Conservation (phyloP, 2,113 vertebrate species). For the Chrysochloris asiatica region DNA sequence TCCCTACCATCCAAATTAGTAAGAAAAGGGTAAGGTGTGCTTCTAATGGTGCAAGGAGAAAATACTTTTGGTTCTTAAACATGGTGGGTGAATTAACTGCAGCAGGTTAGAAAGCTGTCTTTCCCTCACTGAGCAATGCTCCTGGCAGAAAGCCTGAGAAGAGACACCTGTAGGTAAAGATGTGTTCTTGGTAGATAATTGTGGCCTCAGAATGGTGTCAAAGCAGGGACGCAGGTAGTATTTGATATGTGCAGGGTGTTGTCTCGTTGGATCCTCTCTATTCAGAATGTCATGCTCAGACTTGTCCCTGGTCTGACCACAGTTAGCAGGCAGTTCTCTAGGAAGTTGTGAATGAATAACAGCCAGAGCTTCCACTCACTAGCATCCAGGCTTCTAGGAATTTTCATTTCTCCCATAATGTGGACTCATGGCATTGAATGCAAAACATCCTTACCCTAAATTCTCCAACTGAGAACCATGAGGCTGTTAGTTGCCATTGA, state of each 20-base stretch:
- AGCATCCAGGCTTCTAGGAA: neutral
- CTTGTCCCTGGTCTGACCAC: neutral
- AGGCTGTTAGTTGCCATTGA: neutral
- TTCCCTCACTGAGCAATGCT: neutral
- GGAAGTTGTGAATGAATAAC: neutral
- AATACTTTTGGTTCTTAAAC: neutral
- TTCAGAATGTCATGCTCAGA: neutral
- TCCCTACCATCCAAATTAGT: neutral
- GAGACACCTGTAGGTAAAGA: neutral
- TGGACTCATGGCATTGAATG: neutral
- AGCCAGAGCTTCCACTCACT: fast-evolving
- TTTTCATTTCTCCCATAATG: neutral
- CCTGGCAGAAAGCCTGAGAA: neutral
- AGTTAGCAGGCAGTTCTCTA: neutral
- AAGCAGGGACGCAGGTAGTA: neutral
- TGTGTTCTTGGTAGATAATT: neutral
- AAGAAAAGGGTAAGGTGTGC: neutral
- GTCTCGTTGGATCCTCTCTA: neutral
- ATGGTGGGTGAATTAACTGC: neutral
- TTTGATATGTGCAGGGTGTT: neutral
- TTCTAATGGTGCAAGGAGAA: neutral
- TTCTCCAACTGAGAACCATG: neutral
- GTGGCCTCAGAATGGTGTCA: neutral
- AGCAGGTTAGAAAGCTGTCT: neutral
- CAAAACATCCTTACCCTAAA: neutral